These are phyloP conservation scores for Dasypolia templi DNA, from an alignment of 2,888 invertebrate genomes.

Conservation along the genomic window DNA sequence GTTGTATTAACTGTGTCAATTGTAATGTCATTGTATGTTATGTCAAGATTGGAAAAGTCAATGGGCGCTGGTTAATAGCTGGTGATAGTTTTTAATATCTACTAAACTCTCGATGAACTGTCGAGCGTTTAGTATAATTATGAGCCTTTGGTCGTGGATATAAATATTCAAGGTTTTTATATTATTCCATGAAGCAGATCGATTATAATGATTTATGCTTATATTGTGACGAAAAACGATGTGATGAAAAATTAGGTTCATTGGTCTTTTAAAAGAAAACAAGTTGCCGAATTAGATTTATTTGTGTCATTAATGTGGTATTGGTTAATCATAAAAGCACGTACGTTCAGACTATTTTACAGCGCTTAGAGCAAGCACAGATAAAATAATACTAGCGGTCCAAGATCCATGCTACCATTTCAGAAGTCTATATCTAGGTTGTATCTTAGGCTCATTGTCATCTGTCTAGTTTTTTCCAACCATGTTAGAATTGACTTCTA, in stretches of 20 bases:
- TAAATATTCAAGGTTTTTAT: slow-evolving; percentile 47
- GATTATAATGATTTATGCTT: slow-evolving; percentile 57
- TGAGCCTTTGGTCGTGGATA: slow-evolving; percentile 37
- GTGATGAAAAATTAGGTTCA: slow-evolving; percentile 51
- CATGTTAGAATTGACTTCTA: neutral
- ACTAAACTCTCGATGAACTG: slow-evolving; percentile 14
- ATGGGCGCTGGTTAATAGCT: too few relatives aligned
- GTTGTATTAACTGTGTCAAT: too few relatives aligned
- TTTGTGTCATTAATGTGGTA: slow-evolving; percentile 17
- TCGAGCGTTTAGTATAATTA: too few relatives aligned
- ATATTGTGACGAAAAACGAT: slow-evolving; percentile 49
- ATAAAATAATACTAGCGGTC: neutral
- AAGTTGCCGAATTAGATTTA: slow-evolving; percentile 36
- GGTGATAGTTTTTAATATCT: slow-evolving; percentile 12
- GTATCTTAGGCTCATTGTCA: neutral
- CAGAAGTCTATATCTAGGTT: neutral
- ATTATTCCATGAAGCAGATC: slow-evolving; percentile 41
- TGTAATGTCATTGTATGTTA: too few relatives aligned
- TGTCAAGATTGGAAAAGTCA: too few relatives aligned
- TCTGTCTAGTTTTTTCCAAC: neutral
- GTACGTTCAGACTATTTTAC: neutral
- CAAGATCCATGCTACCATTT: neutral
- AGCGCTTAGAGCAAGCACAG: neutral
- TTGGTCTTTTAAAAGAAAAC: slow-evolving; percentile 55
- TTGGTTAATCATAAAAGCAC: neutral